Percentiles rank a stretch among this genome's conserved stretches.
phyloP scores from a whole-genome alignment of 2,797 vertebrate species.

The Xiphophorus birchmanni region DNA sequence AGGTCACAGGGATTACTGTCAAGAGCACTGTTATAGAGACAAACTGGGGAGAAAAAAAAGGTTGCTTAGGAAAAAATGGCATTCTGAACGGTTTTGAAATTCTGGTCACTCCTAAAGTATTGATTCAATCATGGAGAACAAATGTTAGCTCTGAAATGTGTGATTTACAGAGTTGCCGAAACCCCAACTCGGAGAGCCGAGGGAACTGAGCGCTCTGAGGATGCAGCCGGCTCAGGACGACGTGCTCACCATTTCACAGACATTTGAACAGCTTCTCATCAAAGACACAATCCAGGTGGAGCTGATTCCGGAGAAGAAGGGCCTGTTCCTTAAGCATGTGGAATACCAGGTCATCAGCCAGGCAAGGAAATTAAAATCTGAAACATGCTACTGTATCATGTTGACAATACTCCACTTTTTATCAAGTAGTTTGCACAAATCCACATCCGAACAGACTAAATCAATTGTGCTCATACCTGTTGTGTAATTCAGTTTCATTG shows the following conservation, averaged over 20 bases:
- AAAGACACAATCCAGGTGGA: constrained; percentile 90
- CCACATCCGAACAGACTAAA: neutral
- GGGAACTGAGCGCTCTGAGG: constrained; percentile 75
- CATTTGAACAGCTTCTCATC: constrained; percentile 87
- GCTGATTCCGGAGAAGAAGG: constrained; percentile 97
- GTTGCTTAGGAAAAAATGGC: constrained; percentile 26
- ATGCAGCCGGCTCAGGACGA: constrained; percentile 88
- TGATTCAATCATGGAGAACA: constrained; percentile 37
- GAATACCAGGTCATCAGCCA: constrained; percentile 97
- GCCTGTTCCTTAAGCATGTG: constrained; percentile 97
- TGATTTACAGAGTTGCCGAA: constrained; percentile 82
- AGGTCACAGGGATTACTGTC: constrained; percentile 25
- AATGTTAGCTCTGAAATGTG: constrained; percentile 49
- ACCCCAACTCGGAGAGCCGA: constrained; percentile 81
- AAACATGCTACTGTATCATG: neutral
- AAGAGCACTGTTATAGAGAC: constrained; percentile 10
- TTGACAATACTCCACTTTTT: neutral
- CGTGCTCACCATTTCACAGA: constrained; percentile 85
- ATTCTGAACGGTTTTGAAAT: constrained; percentile 46
- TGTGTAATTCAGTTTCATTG: constrained; percentile 4
- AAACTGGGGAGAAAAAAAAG: constrained; percentile 20
- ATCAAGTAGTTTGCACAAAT: constrained; percentile 9
- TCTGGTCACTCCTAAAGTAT: constrained; percentile 9
- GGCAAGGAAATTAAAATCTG: constrained; percentile 71
- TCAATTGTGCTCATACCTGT: neutral